A percentile compares a stretch with the other conserved stretches of the same genome.
phyloP scores from a whole-genome alignment of 2,113 vertebrate genomes.

The Hippocampus zosterae region DNA sequence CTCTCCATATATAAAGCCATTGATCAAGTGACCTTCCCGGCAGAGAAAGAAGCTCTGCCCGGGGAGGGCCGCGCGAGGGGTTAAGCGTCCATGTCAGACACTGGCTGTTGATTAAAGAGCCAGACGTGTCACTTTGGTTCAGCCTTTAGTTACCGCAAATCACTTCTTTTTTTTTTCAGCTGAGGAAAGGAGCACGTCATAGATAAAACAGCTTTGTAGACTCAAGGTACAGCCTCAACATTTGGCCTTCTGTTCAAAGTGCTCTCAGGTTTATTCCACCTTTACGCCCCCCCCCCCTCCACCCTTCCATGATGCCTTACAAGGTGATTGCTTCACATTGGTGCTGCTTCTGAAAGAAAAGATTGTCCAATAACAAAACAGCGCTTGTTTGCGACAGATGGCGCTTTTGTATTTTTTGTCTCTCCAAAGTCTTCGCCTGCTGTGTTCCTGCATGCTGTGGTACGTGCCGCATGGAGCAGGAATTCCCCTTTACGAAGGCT shows the following conservation, averaged over 20 bases:
- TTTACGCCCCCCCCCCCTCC: not conserved
- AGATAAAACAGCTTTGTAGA: conserved; percentile 17
- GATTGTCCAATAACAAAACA: conserved; percentile 6
- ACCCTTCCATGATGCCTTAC: not conserved
- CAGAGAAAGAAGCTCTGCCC: conserved; percentile 18
- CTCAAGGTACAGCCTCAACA: not conserved
- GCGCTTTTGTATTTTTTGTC: conserved; percentile 10
- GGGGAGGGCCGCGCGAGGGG: conserved; percentile 17
- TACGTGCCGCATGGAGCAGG: conserved; percentile 5
- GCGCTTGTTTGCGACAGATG: conserved; percentile 22
- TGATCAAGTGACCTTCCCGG: conserved; percentile 8
- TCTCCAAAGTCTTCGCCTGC: conserved; percentile 8
- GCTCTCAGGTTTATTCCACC: not conserved
- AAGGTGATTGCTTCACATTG: conserved; percentile 7
- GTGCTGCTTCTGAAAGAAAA: not conserved
- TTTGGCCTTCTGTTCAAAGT: conserved; percentile 5
- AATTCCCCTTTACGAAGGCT: not conserved
- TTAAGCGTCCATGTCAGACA: conserved; percentile 33
- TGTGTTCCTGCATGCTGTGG: conserved; percentile 5
- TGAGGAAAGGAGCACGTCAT: conserved; percentile 35
- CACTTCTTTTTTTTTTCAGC: conserved; percentile 42
- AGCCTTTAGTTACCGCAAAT: conserved; percentile 15
- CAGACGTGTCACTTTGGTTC: conserved; percentile 36
- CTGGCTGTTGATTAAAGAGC: conserved; percentile 35
- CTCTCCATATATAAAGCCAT: conserved; percentile 5